These are phyloP conservation scores for Crioceris asparagi DNA, from an alignment of 2,888 invertebrate species.

Conservation along the genomic window DNA sequence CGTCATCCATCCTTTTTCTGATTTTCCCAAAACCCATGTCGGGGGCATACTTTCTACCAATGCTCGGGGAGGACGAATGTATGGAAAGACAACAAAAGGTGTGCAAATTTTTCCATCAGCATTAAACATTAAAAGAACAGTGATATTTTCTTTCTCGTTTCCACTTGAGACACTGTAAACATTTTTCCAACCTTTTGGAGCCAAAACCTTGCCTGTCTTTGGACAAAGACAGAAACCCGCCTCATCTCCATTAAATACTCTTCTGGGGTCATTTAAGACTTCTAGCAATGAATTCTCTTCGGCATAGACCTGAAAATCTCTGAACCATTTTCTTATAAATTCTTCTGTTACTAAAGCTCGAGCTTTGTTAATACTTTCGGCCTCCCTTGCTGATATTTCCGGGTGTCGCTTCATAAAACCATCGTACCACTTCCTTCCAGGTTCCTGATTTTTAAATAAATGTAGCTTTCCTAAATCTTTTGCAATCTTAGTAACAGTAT, in stretches of 20 bases:
- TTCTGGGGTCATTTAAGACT: slow-evolving; percentile 17
- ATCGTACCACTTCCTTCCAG: slow-evolving; percentile 22
- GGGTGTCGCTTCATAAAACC: slow-evolving; percentile 23
- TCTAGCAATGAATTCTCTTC: slow-evolving; percentile 1
- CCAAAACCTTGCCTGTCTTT: slow-evolving; percentile 15
- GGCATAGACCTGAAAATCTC: slow-evolving; percentile 6
- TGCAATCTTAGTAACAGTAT: slow-evolving; percentile 21
- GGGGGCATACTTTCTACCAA: slow-evolving; percentile 8
- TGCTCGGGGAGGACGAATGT: slow-evolving; percentile 8
- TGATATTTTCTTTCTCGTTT: slow-evolving; percentile 25
- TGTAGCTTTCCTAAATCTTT: slow-evolving; percentile 6
- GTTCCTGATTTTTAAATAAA: slow-evolving; percentile 8
- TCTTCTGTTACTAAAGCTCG: slow-evolving; percentile 14
- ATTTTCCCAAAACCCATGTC: slow-evolving; percentile 17
- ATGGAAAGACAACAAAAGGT: slow-evolving; percentile 14
- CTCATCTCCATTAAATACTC: slow-evolving; percentile 29
- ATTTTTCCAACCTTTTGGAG: slow-evolving; percentile 18
- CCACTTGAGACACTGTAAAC: slow-evolving; percentile 12
- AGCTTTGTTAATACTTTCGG: slow-evolving; percentile 8
- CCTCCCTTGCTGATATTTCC: slow-evolving; percentile 10
- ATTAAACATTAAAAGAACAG: slow-evolving; percentile 16
- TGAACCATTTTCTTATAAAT: slow-evolving; percentile 5
- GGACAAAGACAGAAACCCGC: slow-evolving; percentile 26
- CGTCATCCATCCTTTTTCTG: slow-evolving; percentile 13
- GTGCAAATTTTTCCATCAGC: slow-evolving; percentile 8